Conservation (phyloP, 1,140 invertebrate genomes). For the Mycetomoellerius zeteki region DNA sequence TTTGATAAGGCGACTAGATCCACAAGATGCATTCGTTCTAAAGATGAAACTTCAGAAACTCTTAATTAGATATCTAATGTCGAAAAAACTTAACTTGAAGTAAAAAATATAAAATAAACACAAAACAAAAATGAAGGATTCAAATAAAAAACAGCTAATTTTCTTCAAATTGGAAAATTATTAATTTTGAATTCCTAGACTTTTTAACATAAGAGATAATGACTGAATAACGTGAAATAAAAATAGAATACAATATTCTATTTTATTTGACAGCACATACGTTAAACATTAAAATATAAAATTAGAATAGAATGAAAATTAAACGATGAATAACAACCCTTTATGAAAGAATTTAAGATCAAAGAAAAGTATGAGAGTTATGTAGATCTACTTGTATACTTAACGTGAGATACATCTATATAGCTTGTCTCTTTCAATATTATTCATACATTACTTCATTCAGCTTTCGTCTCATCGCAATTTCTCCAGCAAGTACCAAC, state of each 20-base stretch:
- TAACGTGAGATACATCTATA: neutral
- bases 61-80: constrained; percentile 26
- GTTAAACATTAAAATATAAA: neutral
- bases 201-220: too few species aligned
- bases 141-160: neutral
- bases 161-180: too few species aligned
- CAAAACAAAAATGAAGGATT: neutral
- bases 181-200: too few species aligned
- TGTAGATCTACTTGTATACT: neutral
- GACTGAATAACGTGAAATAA: neutral
- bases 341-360: neutral
- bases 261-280: neutral
- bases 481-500: constrained; percentile 30
- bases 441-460: constrained; percentile 12
- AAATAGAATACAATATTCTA: neutral
- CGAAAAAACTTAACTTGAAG: neutral
- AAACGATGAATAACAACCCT: neutral
- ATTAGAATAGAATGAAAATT: neutral
- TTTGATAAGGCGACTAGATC: constrained; percentile 21
- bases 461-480: constrained; percentile 4
- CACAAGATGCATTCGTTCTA: neutral
- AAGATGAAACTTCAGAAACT: neutral
- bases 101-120: neutral
- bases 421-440: neutral
- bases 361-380: neutral